phyloP scores from a whole-genome alignment of 2,888 invertebrate species.

The Megamerina dolium region DNA sequence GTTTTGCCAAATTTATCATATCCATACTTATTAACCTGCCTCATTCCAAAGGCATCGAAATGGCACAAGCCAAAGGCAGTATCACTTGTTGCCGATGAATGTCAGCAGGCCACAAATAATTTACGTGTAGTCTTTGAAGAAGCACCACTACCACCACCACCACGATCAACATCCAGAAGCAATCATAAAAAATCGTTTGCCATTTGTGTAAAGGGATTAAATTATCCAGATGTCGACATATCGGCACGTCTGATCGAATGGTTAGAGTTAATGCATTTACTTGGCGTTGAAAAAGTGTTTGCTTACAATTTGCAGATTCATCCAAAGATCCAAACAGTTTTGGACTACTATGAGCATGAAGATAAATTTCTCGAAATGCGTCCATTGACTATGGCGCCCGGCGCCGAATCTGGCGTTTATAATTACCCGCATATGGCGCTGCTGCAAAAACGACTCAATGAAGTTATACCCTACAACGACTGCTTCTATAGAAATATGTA shows the following conservation, averaged over 20 bases:
- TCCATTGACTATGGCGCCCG: constrained; percentile 74
- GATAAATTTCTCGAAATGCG: constrained; percentile 65
- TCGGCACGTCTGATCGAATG: constrained; percentile 86
- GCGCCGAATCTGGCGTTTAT: constrained; percentile 79
- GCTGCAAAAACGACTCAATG: constrained; percentile 86
- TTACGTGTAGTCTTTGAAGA: constrained; percentile 68
- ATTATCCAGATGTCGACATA: constrained; percentile 82
- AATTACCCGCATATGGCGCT: constrained; percentile 80
- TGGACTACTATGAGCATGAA: constrained; percentile 56
- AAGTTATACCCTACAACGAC: constrained; percentile 92
- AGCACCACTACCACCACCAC: constrained; percentile 10
- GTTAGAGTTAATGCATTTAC: constrained; percentile 78
- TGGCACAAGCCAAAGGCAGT: constrained; percentile 51
- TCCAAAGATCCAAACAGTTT: constrained; percentile 77
- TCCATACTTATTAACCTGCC: constrained; percentile 81
- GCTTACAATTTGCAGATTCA: constrained; percentile 84
- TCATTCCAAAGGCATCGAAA: constrained; percentile 56
- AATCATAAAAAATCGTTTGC: constrained; percentile 58
- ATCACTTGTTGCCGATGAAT: constrained; percentile 72
- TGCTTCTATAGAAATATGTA: constrained; percentile 90
- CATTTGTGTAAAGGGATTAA: constrained; percentile 86
- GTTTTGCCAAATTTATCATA: constrained; percentile 78
- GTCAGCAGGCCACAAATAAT: constrained; percentile 76
- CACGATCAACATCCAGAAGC: constrained; percentile 50
- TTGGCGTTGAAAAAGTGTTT: constrained; percentile 85